These are phyloP conservation scores for Ips nitidus DNA, from an alignment of 1,140 invertebrate species.

Conservation along the genomic window DNA sequence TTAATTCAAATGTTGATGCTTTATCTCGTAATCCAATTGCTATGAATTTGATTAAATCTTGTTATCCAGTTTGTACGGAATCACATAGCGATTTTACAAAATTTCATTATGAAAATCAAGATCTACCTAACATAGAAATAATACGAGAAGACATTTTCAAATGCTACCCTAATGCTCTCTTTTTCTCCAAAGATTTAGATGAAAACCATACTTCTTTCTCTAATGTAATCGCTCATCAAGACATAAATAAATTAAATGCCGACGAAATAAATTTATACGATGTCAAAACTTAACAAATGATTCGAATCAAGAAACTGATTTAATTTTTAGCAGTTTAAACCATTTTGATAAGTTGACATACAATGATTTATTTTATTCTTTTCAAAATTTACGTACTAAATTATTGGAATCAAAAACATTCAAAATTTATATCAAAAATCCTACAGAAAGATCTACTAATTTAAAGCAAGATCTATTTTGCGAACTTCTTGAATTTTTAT, in stretches of 20 bases:
- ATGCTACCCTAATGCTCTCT: slow-evolving; percentile 39
- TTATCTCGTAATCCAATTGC: too few relatives aligned
- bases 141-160: slow-evolving; percentile 39
- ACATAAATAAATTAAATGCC: too few relatives aligned
- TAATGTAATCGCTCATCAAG: slow-evolving; percentile 31
- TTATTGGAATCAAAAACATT: slow-evolving; percentile 4
- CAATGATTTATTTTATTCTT: too few relatives aligned
- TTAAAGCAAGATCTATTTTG: slow-evolving; percentile 23
- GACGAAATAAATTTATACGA: too few relatives aligned
- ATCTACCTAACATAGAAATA: slow-evolving; percentile 36
- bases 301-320: too few relatives aligned
- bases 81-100: slow-evolving; percentile 44
- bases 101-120: slow-evolving; percentile 42
- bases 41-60: not conserved
- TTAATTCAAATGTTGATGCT: slow-evolving; percentile 51
- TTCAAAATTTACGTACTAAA: too few relatives aligned
- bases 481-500: slow-evolving; percentile 12
- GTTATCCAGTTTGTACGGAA: not conserved
- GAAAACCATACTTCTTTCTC: slow-evolving; percentile 40
- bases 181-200: slow-evolving; percentile 44
- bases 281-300: too few relatives aligned
- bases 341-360: too few relatives aligned
- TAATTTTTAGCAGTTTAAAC: too few relatives aligned
- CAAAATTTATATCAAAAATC: slow-evolving; percentile 26
- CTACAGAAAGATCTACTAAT: not conserved